Base-by-base conservation (phyloP, 1,140 invertebrate genomes). In the Anastrepha ludens region DNA sequence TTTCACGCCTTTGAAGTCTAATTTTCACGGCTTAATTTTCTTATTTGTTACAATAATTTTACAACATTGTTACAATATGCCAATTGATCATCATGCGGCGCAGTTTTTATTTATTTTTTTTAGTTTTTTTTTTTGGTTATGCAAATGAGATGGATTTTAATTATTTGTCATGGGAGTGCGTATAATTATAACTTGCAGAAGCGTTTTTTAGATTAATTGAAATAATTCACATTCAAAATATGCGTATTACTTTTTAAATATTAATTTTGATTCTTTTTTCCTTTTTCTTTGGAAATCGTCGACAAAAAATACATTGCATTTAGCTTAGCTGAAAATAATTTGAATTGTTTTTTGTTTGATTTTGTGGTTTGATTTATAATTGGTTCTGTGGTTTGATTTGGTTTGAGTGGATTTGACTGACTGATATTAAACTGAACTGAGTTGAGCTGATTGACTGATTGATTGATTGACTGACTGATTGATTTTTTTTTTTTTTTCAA, bases 381-480 rank as follows among this genome's bases (percentile, higher is more conserved):
- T 44, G 67, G 67, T 74, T 44, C 44, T 74, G 67, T 74, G 67
- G 67, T 74, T 78, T 87, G 67, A 81, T 87, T 81, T 81, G 11
- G 44, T 81, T 13, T 85, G 58, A 85, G 81, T 85, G 81, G 29
- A 87, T 86, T 88, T 86, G 85, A 86, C 85, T 89, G 88, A 89
- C 89, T 90, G 89, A 89, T 90, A 29, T 90, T 89, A 89, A 90
- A 90, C 44, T 85, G 50, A 85, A 81, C 86, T 86, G 86, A 65
- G 74, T 60, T 88, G 86, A 87, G 50, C 74, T 88, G 88, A 88
- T 87, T 88, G 86, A 88, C 17, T 87, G 87, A 87, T n/a, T 87
- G 87, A 88, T 89, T 91, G 91, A 92, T 90, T 92, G 91, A 92
- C 89, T 91, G 90, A 91, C 89, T 91, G 90, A 91, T 60, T 62